A percentile compares a stretch with the other conserved stretches of the same genome.
Conservation (phyloP, 2,113 vertebrate species). For the Peromyscus californicus region DNA sequence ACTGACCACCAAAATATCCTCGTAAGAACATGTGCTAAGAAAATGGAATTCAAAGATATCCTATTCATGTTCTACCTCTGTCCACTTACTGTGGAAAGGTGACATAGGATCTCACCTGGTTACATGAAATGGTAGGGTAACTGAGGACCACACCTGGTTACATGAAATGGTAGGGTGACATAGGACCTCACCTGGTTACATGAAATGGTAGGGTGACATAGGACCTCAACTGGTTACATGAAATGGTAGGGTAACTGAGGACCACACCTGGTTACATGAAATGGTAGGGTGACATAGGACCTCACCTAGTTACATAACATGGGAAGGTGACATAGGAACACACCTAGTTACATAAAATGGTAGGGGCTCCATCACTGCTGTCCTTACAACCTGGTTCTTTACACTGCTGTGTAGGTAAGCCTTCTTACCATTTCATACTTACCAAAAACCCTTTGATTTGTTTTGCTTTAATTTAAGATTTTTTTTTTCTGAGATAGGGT, state of each 20-base stretch:
- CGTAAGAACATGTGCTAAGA: not conserved
- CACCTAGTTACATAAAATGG: too few relatives aligned
- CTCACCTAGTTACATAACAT: not conserved
- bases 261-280: too few relatives aligned
- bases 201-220: not conserved
- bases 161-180: too few relatives aligned
- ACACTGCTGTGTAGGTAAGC: not conserved
- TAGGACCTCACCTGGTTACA: too few relatives aligned
- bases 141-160: too few relatives aligned
- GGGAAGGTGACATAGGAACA: not conserved
- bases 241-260: too few relatives aligned
- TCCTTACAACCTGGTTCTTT: not conserved
- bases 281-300: too few relatives aligned
- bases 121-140: not conserved
- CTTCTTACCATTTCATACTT: not conserved
- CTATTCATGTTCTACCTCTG: not conserved
- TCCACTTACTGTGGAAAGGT: not conserved
- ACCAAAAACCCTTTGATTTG: not conserved
- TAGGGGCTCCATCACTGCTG: not conserved
- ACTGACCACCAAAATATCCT: not conserved
- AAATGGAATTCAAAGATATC: not conserved
- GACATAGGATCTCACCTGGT: not conserved
- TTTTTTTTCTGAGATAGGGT: too few relatives aligned
- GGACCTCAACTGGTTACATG: not conserved
- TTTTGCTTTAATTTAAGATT: not conserved